Base-by-base conservation (phyloP, 2,797 vertebrate species). In the Scyliorhinus canicula region DNA sequence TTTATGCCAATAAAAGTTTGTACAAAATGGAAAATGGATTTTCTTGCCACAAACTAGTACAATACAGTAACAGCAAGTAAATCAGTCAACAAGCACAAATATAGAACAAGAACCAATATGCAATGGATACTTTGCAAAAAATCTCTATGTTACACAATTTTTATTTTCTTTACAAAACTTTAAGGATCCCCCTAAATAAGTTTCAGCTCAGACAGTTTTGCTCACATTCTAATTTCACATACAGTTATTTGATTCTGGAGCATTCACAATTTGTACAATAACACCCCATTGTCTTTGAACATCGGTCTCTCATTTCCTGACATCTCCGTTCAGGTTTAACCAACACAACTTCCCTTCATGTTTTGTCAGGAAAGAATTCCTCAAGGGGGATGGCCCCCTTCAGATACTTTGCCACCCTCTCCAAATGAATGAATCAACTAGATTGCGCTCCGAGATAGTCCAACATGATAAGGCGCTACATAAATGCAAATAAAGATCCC, bases 101-200 rank as follows among this genome's bases (percentile, higher is more conserved):
- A 71, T 71, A n/a, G 47, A 94, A 71, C 44, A 19, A 90, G 57
- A 19, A 90, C 52, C 35, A 52, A 52, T 74, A 94, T 31, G 47
- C 44, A 50, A 74, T 50, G 47, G 93, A 71, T 47, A 47, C 71
- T 94, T 94, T 71, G 67, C 93, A 74, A 94, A 74, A 74, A 47
- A 31, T 74, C 31, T 24, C 65, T 35, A 74, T 74, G 47, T 94
- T 94, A 74, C 63, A 94, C 14, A 91, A 55, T 55, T 52, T 94
- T 94, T 74, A 94, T 94, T 93, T 94, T 94, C 71, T 94, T 93
- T 94, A 74, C 93, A 94, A 69, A 93, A 93, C 44, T 50, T 67
- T 93, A 50, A 69, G n/a, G 44, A 31, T 19, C 40, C 8, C 19
- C 63, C 65, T 28, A 35, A 94, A n/a, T 69, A 94, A 50, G 50